Conservation (phyloP, 1,140 invertebrate species). For the Parapsyche elsis region DNA sequence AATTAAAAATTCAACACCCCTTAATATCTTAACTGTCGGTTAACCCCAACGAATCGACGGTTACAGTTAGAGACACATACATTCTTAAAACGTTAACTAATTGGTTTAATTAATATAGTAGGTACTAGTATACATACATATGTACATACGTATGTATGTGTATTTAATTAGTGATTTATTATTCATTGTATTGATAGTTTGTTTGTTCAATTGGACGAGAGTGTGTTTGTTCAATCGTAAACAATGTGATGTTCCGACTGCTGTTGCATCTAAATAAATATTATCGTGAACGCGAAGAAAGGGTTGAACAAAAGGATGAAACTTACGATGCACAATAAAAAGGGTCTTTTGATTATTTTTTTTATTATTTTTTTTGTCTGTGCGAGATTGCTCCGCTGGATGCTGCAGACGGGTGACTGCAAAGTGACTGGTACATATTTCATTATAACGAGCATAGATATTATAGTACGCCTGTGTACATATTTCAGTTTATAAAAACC, state of each 20-base stretch:
- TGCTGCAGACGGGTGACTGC: constrained; percentile 13
- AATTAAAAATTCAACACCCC: not conserved
- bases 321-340: constrained; percentile 28
- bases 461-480: too few relatives aligned
- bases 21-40: not conserved
- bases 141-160: too few relatives aligned
- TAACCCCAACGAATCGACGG: not conserved
- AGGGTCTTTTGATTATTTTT: constrained; percentile 28
- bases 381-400: constrained; percentile 14
- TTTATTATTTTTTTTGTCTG: constrained; percentile 1
- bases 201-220: not conserved
- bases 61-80: not conserved
- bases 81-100: too few relatives aligned
- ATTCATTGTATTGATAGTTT: too few relatives aligned
- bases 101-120: too few relatives aligned
- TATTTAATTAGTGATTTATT: too few relatives aligned
- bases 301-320: constrained; percentile 39
- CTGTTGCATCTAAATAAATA: constrained; percentile 35
- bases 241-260: constrained; percentile 23
- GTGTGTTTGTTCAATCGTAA: constrained; percentile 3
- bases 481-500: too few relatives aligned
- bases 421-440: constrained; percentile 21
- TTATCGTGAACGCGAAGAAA: constrained; percentile 15
- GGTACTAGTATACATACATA: too few relatives aligned
- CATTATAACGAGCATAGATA: not conserved